Evolutionary conservation across 2,888 invertebrate species (phyloP).

Genomic region (Phaedon cochleariae): DNA sequence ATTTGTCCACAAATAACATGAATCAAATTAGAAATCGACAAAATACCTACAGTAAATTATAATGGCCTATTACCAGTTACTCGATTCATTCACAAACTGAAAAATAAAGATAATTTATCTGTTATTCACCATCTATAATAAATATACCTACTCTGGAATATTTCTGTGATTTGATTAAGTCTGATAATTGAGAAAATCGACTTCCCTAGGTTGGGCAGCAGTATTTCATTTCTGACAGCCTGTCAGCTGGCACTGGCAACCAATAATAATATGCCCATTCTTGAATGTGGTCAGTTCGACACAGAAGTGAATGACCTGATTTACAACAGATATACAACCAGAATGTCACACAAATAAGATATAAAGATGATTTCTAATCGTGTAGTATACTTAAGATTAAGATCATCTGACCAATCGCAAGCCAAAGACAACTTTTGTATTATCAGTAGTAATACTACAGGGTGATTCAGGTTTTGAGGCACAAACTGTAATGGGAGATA

Average conservation of each 20-base stretch:
- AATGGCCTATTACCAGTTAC: neutral
- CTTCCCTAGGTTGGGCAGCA: neutral
- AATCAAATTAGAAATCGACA: neutral
- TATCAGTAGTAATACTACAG: no score
- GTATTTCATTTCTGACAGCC: neutral
- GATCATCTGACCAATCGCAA: no score
- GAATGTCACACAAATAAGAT: neutral
- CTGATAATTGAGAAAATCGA: neutral
- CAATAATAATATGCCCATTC: neutral
- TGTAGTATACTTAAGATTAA: no score
- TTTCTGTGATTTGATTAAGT: neutral
- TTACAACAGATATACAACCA: neutral
- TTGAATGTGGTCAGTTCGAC: neutral
- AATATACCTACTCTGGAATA: neutral
- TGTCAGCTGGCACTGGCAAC: neutral
- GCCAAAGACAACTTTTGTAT: no score
- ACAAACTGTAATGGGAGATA: no score
- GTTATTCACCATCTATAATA: neutral
- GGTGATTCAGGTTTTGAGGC: no score
- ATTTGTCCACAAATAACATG: neutral
- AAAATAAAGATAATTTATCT: neutral
- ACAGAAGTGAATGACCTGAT: neutral
- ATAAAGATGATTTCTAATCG: neutral
- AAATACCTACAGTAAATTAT: neutral
- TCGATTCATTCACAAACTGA: neutral